phyloP scores from a whole-genome alignment of 2,113 vertebrate species.

The Microcebus jonahi region DNA sequence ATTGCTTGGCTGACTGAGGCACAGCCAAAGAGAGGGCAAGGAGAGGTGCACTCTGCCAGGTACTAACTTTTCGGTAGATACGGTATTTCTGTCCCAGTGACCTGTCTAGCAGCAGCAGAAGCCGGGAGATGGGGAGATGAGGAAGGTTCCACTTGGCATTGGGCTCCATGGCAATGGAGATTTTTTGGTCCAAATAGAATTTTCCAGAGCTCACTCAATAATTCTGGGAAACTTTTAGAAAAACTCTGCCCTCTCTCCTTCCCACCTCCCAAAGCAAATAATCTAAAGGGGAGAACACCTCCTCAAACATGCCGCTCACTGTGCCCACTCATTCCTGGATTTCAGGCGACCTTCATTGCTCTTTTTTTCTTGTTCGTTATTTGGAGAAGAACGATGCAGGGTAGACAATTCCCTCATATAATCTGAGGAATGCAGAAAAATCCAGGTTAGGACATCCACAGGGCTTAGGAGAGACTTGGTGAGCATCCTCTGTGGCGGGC shows the following conservation, averaged over 20 bases:
- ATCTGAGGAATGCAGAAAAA: neutral
- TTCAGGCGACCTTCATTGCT: neutral
- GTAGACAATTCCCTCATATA: neutral
- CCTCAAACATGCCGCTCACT: neutral
- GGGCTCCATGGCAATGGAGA: neutral
- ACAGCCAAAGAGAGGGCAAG: no score
- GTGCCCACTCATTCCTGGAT: neutral
- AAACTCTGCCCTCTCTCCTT: neutral
- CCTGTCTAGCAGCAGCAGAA: neutral
- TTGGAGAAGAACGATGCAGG: neutral
- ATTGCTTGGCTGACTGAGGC: no score
- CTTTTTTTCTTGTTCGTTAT: neutral
- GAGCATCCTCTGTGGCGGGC: neutral
- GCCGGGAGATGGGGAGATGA: fast-evolving
- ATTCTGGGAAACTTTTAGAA: neutral
- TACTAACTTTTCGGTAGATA: neutral
- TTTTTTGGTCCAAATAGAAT: neutral
- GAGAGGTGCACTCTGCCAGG: neutral
- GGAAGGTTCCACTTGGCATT: neutral
- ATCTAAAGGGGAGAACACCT: neutral
- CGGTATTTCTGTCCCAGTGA: neutral
- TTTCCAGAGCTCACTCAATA: neutral
- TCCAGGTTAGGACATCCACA: neutral
- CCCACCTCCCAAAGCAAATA: neutral
- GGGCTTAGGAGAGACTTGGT: no score